Evolutionary conservation across 2,888 invertebrate species (phyloP).

Genomic region (Microctonus brassicae): DNA sequence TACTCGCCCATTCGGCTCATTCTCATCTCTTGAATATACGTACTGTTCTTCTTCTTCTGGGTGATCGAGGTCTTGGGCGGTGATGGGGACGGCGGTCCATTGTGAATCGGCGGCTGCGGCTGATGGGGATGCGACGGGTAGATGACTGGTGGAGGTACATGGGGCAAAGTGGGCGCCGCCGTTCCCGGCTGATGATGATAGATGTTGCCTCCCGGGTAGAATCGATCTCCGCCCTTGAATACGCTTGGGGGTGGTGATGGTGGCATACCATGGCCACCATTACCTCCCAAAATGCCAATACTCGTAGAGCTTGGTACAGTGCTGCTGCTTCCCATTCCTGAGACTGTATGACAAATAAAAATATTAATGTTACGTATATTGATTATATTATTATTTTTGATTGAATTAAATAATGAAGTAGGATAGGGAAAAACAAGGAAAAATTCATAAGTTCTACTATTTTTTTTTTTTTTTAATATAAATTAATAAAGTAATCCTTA

Average conservation of each 20-base stretch:
- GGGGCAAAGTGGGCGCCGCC: constrained; percentile 73
- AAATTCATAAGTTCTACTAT: too few relatives aligned
- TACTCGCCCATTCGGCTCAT: background rate
- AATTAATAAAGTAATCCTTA: too few relatives aligned
- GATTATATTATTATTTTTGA: background rate
- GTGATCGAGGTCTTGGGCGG: constrained; percentile 76
- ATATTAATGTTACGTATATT: constrained; percentile 1
- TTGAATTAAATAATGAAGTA: too few relatives aligned
- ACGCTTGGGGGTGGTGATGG: constrained; percentile 69
- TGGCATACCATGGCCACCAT: constrained; percentile 59
- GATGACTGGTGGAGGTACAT: constrained; percentile 71
- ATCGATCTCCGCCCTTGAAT: constrained; percentile 67
- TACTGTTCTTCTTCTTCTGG: constrained; percentile 75
- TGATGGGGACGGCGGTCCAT: constrained; percentile 69
- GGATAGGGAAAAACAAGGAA: too few relatives aligned
- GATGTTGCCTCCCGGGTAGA: constrained; percentile 66
- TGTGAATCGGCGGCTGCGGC: constrained; percentile 69
- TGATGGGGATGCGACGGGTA: constrained; percentile 71
- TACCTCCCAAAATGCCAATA: constrained; percentile 62
- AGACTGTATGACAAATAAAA: constrained; percentile 61
- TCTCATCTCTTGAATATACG: constrained; percentile 49
- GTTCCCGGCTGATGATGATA: constrained; percentile 69
- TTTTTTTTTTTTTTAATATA: too few relatives aligned
- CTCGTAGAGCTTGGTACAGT: constrained; percentile 68
- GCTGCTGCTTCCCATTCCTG: constrained; percentile 68